Evolutionary conservation across 2,888 invertebrate genomes (phyloP), one percentile per base, ranked within the genome.

Genomic region (Dorcus parallelipipedus): DNA sequence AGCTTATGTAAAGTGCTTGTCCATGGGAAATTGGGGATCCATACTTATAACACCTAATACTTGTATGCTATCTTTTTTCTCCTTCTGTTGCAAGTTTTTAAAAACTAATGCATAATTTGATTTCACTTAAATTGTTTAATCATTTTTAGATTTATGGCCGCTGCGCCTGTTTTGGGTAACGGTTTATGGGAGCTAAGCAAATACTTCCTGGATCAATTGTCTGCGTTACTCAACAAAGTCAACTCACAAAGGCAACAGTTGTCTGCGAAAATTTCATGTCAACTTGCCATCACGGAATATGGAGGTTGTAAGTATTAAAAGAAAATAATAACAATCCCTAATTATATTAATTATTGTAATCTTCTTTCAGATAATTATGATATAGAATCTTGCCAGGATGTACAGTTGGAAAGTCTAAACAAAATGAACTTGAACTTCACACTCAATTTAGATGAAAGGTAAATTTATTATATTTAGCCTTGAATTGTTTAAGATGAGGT

Each of bases 81-180:
- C 26, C 26, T 33, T 33, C 26, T 6, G 26, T 33, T 33, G 26
- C 26, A 33, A 33, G 26, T 33, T 33, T 33, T 33, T 33, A 33
- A 33, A 33, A 4, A 33, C 6, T 33, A 33, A 33, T 33, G 3
- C 26, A 6, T 33, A 6, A 33, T 14, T 14, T 14, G 14, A 14
- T 14, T 14, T 14, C 14, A 1, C 26, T 7, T 20, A 7, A 6
- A 6, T 6, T 33, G 20, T 33, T 14, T 20, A 14, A 42, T 10
- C 60, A 64, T 70, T 76, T 75, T 26, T 78, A 91, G 91, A 75
- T 84, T 91, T 65, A 81, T 89, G 71, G 79, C 85, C 63, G 85
- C 86, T 73, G 85, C 87, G 3, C 91, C 91, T 0, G 84, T 86
- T 72, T 81, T 91, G 77, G 85, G 86, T 68, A 86, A 82, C 69